phyloP scores from a whole-genome alignment of 2,888 invertebrate genomes.

The Phytoseiulus persimilis region DNA sequence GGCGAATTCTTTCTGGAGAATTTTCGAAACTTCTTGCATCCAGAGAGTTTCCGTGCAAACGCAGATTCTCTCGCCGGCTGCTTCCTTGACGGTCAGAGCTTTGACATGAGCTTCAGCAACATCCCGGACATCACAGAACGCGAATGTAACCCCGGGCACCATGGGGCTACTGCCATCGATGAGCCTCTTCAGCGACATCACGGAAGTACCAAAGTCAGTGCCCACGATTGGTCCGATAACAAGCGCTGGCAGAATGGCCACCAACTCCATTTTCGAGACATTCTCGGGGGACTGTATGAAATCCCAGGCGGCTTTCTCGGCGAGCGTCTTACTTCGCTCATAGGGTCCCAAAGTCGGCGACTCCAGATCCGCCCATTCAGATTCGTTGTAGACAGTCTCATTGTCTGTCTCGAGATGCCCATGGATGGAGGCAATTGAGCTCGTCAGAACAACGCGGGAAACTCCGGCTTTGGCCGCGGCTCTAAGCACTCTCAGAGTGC shows the following conservation, averaged over 20 bases:
- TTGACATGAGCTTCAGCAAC: constrained; percentile 50
- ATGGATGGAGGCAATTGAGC: constrained; percentile 53
- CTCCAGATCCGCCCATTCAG: constrained; percentile 50
- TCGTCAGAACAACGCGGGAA: constrained; percentile 54
- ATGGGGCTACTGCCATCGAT: constrained; percentile 49
- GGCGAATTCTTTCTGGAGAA: constrained; percentile 47
- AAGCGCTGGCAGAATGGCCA: constrained; percentile 52
- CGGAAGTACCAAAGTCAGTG: constrained; percentile 44
- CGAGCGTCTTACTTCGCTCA: constrained; percentile 52
- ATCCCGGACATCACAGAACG: constrained; percentile 50
- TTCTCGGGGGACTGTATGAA: constrained; percentile 50
- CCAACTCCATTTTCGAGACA: constrained; percentile 50
- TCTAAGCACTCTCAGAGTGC: constrained; percentile 52
- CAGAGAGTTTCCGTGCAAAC: constrained; percentile 44
- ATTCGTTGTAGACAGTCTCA: constrained; percentile 48
- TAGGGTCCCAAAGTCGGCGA: constrained; percentile 48
- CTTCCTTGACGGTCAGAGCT: constrained; percentile 49
- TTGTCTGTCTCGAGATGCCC: constrained; percentile 47
- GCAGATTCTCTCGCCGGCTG: constrained; percentile 50
- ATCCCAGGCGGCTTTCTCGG: constrained; percentile 55
- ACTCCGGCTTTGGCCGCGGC: constrained; percentile 52
- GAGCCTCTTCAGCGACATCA: constrained; percentile 47
- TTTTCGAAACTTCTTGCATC: constrained; percentile 51
- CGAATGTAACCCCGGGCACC: constrained; percentile 46
- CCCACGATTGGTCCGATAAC: constrained; percentile 52